These are phyloP conservation scores for Acleris emargana DNA, from an alignment of 2,888 invertebrate species.

Conservation along the genomic window DNA sequence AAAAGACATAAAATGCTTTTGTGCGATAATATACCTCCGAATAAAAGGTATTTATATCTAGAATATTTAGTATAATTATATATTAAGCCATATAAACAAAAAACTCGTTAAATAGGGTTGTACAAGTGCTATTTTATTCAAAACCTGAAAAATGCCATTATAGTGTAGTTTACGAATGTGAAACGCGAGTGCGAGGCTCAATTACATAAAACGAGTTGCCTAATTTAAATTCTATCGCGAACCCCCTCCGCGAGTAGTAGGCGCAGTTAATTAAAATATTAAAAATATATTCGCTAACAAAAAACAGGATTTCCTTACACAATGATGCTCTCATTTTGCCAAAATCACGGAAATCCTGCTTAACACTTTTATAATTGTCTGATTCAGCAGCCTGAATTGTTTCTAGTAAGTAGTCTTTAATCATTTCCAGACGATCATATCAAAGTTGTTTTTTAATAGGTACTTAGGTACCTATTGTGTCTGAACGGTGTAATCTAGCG, in stretches of 20 bases:
- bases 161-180: slow-evolving; percentile 3
- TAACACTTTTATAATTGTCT: neutral
- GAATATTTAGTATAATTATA: too few relatives aligned
- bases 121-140: neutral
- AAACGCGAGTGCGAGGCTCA: neutral
- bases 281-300: slow-evolving; percentile 1
- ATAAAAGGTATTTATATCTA: neutral
- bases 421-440: slow-evolving; percentile 9
- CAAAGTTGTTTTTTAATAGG: too few relatives aligned
- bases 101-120: neutral
- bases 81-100: neutral
- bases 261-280: neutral
- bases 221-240: slow-evolving; percentile 6
- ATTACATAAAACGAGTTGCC: slow-evolving; percentile 1
- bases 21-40: slow-evolving; percentile 2
- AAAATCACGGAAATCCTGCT: slow-evolving; percentile 29
- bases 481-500: too few relatives aligned
- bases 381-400: slow-evolving; percentile 3
- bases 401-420: slow-evolving; percentile 14
- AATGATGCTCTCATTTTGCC: slow-evolving; percentile 7
- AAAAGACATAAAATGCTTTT: slow-evolving; percentile 17
- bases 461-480: too few relatives aligned
- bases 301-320: slow-evolving; percentile 25
- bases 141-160: slow-evolving; percentile 1
- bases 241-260: neutral